Percentiles rank a stretch among this genome's conserved stretches.
These are phyloP conservation scores for Anas georgica DNA, from an alignment of 2,797 vertebrate genomes.

Conservation along the genomic window DNA sequence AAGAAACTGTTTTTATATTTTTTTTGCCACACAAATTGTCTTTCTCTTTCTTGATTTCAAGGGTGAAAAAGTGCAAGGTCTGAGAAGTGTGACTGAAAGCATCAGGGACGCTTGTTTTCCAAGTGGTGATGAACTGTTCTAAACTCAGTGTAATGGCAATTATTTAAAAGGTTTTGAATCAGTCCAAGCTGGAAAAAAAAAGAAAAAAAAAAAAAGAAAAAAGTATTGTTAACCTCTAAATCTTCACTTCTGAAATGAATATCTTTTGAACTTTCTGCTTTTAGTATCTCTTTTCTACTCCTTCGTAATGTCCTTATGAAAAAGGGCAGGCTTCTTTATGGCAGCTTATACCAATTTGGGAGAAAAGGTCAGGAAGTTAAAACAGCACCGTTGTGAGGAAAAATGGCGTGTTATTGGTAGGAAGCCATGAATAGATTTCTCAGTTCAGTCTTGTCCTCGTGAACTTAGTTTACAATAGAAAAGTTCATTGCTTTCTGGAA, in stretches of 20 bases:
- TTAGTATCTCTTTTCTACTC: background rate
- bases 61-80: background rate
- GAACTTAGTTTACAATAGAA: background rate
- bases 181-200: background rate
- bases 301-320: background rate
- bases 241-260: background rate
- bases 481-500: background rate
- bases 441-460: background rate
- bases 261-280: background rate
- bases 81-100: background rate
- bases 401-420: background rate
- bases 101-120: background rate
- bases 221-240: background rate
- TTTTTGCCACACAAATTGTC: background rate
- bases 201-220: background rate
- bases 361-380: slow-evolving; percentile 1
- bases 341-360: background rate
- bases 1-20: background rate
- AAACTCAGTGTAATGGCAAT: background rate
- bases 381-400: background rate
- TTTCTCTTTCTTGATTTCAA: background rate
- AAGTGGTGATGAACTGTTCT: background rate
- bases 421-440: background rate
- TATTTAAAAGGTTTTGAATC: background rate
- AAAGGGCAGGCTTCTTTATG: background rate